Percentiles rank a stretch among this genome's conserved stretches.
Evolutionary conservation across 2,797 vertebrate species (phyloP).

Genomic region (Aythya fuligula): DNA sequence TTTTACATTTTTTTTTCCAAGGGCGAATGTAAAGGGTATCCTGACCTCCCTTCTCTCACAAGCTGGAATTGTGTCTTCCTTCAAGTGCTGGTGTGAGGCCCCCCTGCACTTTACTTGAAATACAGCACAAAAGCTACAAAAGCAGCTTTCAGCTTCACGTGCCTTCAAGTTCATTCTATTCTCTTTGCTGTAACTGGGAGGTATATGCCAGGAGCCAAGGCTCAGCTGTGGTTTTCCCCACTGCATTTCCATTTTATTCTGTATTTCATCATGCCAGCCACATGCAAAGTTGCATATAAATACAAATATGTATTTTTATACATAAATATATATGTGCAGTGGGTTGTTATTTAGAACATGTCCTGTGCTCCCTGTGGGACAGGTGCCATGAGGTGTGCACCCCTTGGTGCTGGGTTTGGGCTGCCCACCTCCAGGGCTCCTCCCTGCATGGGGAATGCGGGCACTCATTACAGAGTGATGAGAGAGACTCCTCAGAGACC

Average conservation of each 20-base stretch:
- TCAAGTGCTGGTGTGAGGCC: not conserved
- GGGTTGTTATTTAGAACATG: not conserved
- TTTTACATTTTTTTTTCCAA: not conserved
- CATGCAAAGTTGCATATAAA: not conserved
- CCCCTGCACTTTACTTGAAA: not conserved
- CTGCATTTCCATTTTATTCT: not conserved
- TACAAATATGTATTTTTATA: no score
- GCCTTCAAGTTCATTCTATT: no score
- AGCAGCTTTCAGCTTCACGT: not conserved
- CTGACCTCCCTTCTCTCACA: not conserved
- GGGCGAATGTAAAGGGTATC: not conserved
- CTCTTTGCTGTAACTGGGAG: not conserved
- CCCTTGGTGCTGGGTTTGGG: not conserved
- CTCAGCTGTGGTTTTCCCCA: not conserved
- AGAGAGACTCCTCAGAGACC: not conserved
- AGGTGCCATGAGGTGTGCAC: not conserved
- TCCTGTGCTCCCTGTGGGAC: no score
- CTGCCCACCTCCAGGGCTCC: no score
- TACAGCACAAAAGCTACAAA: not conserved
- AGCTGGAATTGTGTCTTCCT: not conserved
- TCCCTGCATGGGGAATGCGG: not conserved
- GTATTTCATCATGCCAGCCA: not conserved
- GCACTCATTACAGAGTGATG: not conserved
- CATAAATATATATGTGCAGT: no score
- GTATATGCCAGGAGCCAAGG: fast-evolving